These are phyloP conservation scores for Drosophila meridiana DNA, from an alignment of 2,888 invertebrate genomes.

Conservation along the genomic window DNA sequence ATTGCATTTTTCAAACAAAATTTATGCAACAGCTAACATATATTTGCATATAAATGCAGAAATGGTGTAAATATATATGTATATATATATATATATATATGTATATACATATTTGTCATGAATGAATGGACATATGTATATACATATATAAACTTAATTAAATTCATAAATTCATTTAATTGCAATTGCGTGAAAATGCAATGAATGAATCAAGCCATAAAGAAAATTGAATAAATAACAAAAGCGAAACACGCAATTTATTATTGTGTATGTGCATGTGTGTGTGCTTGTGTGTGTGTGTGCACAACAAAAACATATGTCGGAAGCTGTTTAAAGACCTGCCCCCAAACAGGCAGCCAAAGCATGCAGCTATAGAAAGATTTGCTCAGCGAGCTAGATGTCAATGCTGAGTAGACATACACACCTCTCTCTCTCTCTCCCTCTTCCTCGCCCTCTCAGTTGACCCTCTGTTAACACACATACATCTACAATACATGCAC, in stretches of 20 bases:
- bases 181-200: conserved; percentile 54
- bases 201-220: conserved; percentile 62
- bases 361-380: conserved; percentile 21
- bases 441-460: neutral
- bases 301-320: conserved; percentile 25
- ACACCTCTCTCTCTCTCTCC: no score
- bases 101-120: neutral
- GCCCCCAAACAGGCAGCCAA: neutral
- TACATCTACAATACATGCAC: neutral
- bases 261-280: conserved; percentile 11
- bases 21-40: neutral
- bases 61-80: neutral
- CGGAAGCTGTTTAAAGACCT: conserved; percentile 18
- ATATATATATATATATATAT: neutral
- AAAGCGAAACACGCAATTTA: conserved; percentile 40
- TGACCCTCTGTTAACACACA: conserved; percentile 37
- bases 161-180: conserved; percentile 11
- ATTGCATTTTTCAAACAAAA: conserved; percentile 42
- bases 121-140: neutral
- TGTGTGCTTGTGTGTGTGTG: conserved; percentile 9
- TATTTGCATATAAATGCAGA: neutral
- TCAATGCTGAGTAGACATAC: conserved; percentile 19
- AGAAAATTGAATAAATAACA: conserved; percentile 40
- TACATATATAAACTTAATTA: neutral
- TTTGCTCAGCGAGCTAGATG: conserved; percentile 40